Evolutionary conservation across 2,113 vertebrate genomes (phyloP).

Genomic region (Cyprinodon tularosa): DNA sequence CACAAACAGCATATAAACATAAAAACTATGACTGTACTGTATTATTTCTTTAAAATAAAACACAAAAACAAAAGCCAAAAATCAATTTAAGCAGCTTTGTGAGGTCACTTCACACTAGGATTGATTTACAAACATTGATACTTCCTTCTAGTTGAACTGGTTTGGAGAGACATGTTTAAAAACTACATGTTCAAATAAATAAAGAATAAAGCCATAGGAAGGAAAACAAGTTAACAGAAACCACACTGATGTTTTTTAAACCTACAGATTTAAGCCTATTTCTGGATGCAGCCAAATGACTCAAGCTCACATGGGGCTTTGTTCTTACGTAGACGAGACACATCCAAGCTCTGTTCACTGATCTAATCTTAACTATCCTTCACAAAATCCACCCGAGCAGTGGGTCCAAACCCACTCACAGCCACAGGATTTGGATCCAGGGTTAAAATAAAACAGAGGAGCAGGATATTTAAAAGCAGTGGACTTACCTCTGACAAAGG

Average conservation of each 20-base stretch:
- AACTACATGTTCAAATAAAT: background rate
- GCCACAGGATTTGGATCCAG: background rate
- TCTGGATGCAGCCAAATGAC: background rate
- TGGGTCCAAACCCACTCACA: background rate
- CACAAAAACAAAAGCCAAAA: background rate
- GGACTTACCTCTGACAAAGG: conserved; percentile 47
- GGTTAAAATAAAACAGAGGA: background rate
- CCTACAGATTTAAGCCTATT: background rate
- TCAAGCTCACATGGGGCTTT: conserved; percentile 14
- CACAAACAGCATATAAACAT: background rate
- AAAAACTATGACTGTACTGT: too few relatives aligned
- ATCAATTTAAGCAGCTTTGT: background rate
- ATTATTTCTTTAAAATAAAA: background rate
- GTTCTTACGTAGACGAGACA: conserved; percentile 25
- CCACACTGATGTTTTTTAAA: conserved; percentile 7
- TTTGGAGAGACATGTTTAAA: background rate
- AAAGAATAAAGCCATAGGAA: background rate
- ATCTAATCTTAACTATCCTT: background rate
- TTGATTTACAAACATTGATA: background rate
- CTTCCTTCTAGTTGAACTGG: background rate
- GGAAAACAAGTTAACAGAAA: background rate
- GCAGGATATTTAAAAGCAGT: conserved; percentile 3
- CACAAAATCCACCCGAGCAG: background rate
- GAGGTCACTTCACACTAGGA: background rate
- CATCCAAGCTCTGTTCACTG: background rate